Conservation (phyloP, 2,113 vertebrate species). For the Campylomormyrus numenius region DNA sequence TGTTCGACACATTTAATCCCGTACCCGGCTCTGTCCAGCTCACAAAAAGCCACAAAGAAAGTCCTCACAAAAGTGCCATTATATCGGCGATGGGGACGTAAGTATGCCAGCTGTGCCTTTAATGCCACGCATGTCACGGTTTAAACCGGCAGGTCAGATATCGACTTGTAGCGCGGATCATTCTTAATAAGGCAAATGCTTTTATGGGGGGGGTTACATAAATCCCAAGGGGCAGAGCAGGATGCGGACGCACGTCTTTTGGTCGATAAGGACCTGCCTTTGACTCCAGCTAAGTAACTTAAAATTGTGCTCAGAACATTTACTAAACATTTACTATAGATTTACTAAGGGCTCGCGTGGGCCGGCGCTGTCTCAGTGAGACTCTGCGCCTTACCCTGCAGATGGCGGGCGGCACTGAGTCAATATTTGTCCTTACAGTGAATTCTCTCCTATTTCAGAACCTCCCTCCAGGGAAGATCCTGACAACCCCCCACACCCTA, state of each 20-base stretch:
- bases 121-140: neutral
- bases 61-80: slow-evolving; percentile 50
- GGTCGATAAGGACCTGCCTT: neutral
- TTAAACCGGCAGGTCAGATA: neutral
- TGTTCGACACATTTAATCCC: slow-evolving; percentile 40
- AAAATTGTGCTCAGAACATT: neutral
- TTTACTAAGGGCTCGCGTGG: neutral
- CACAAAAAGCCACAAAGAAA: slow-evolving; percentile 26
- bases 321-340: neutral
- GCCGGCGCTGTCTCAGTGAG: neutral
- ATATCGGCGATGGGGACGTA: slow-evolving; percentile 44
- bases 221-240: neutral
- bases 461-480: neutral
- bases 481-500: rapidly evolving
- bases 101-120: slow-evolving; percentile 45
- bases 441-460: slow-evolving; percentile 34
- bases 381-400: neutral
- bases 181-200: neutral
- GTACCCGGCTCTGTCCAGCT: slow-evolving; percentile 42
- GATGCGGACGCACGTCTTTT: neutral
- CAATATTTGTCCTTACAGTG: neutral
- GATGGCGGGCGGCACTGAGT: neutral
- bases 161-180: neutral
- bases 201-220: neutral
- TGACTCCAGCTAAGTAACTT: neutral